Evolutionary conservation across 2,797 vertebrate genomes (phyloP).

Genomic region (Micromesistius poutassou): DNA sequence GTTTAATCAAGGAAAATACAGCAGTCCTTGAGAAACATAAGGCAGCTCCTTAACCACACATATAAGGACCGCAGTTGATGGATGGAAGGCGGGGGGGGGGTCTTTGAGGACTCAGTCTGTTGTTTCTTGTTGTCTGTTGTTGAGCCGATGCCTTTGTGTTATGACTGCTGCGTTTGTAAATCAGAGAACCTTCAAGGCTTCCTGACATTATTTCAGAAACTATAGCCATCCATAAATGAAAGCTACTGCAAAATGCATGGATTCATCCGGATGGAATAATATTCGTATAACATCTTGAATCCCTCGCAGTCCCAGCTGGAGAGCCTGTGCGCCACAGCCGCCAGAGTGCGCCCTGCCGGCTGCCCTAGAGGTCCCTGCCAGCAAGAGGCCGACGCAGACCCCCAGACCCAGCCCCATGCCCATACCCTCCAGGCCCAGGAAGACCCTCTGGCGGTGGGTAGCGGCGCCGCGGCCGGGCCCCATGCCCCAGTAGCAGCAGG

Average conservation of each 20-base stretch:
- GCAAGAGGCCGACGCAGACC: constrained; percentile 54
- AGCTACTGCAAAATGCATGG: constrained; percentile 6
- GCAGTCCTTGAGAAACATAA: constrained; percentile 26
- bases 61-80: neutral
- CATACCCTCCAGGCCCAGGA: neutral
- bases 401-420: constrained; percentile 19
- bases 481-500: neutral
- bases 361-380: constrained; percentile 42
- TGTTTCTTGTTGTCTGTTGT: neutral
- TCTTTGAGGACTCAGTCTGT: neutral
- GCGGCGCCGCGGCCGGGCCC: neutral
- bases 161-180: neutral
- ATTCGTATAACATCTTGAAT: neutral
- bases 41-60: neutral
- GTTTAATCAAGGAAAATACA: constrained; percentile 33
- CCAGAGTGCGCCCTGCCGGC: constrained; percentile 54
- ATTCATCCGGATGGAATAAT: neutral
- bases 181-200: neutral
- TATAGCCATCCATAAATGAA: neutral
- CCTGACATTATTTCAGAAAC: neutral
- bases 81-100: neutral
- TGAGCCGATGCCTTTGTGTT: neutral
- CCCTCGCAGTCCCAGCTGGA: constrained; percentile 70
- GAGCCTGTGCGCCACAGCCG: constrained; percentile 66
- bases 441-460: neutral